Evolutionary conservation across 2,888 invertebrate species (phyloP), one percentile per base, ranked within the genome.

Genomic region (Cerastis leucographa): DNA sequence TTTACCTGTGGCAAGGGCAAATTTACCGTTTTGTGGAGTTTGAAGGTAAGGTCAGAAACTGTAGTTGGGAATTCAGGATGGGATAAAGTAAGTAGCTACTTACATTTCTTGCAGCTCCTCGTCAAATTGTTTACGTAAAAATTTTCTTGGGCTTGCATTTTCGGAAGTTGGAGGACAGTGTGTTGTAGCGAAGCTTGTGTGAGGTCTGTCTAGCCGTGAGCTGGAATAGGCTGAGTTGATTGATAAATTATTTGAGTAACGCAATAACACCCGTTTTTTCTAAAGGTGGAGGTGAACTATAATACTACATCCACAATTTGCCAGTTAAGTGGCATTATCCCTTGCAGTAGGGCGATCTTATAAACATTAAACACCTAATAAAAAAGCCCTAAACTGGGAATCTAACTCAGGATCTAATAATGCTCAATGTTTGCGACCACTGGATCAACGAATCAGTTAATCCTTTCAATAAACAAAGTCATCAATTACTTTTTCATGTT

Each of bases 1-100:
- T 88, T 90, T 91, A 90, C 89, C 88, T 88, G 90, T 76, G 75
- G 90, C 92, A 92, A 93, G 92, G 93, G 91, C 91, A 85, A 87
- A 83, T 76, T 71, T 86, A 85, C 90, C 84, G 87, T 91, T 87
- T 85, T 86, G 42, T 82, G 35, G 14, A 40, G 82, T 87, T 90
- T 80, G 76, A 82, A 81, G 84, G 87, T 90, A 88, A 93, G 90
- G 91, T 91, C 92, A 91, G 22, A 71, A 17, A 3, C 29, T 35
- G 62, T 49, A 64, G 54, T 42, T 25, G 22, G 7, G 51, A 51
- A 54, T 40, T 35, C n/a, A 56, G 75, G 25, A 29, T 56, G 8
- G 25, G 44, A 42, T 42, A 14, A 59, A 59, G 25, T 17, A n/a
- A n/a, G n/a, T n/a, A n/a, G n/a, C n/a, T n/a, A 17, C 2, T 2